A percentile compares a stretch with the other conserved stretches of the same genome.
These are phyloP conservation scores for Dicranocentrus wangi DNA, from an alignment of 2,888 invertebrate genomes.

Conservation along the genomic window DNA sequence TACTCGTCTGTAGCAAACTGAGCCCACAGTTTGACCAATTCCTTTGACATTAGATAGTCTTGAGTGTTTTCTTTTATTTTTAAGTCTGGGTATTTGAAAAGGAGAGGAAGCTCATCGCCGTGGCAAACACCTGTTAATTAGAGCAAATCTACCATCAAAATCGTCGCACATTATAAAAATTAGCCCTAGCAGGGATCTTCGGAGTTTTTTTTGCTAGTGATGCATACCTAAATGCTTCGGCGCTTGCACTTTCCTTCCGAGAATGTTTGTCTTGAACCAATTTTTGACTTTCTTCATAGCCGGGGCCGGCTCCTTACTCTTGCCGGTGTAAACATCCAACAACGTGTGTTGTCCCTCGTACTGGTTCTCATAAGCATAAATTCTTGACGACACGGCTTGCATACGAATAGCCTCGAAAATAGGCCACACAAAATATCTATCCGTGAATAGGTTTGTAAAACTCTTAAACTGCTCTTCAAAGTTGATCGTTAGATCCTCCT, in stretches of 20 bases:
- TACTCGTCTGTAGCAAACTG: conserved; percentile 69
- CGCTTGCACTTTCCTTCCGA: conserved; percentile 61
- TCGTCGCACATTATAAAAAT: too few species aligned
- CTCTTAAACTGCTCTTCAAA: conserved; percentile 68
- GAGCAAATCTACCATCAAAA: neutral
- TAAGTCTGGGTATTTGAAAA: conserved; percentile 76
- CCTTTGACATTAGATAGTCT: conserved; percentile 66
- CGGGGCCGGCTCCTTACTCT: conserved; percentile 63
- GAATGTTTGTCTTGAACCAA: conserved; percentile 70
- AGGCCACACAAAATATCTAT: conserved; percentile 58
- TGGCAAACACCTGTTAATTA: conserved; percentile 75
- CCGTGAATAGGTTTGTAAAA: conserved; percentile 66
- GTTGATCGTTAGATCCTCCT: conserved; percentile 53
- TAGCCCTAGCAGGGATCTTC: too few species aligned
- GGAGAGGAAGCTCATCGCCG: conserved; percentile 78
- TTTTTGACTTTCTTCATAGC: conserved; percentile 64
- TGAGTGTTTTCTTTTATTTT: conserved; percentile 66
- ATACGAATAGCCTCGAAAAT: conserved; percentile 53
- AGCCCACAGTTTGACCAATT: conserved; percentile 69
- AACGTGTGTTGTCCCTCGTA: conserved; percentile 76
- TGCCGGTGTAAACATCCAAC: conserved; percentile 76
- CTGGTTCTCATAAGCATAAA: conserved; percentile 77
- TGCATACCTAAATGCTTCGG: conserved; percentile 65
- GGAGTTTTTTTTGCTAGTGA: too few species aligned
- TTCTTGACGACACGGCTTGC: conserved; percentile 72